Evolutionary conservation across 2,113 vertebrate species (phyloP).

Genomic region (Crotophaga sulcirostris): DNA sequence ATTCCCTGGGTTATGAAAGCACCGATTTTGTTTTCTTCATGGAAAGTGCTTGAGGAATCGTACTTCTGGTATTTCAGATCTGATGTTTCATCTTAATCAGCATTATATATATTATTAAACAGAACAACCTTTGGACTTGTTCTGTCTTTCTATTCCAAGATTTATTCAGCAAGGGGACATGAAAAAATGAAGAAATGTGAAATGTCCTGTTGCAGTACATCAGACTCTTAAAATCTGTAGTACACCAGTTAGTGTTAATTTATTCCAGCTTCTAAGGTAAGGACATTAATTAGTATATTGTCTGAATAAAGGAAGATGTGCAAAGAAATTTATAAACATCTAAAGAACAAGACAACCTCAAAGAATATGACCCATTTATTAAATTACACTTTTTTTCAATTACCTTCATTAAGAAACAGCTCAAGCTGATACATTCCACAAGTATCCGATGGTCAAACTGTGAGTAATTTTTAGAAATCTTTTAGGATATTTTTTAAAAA

Average conservation of each 20-base stretch:
- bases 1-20: not conserved
- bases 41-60: not conserved
- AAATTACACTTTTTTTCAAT: not conserved
- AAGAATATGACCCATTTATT: not conserved
- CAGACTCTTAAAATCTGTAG: not conserved
- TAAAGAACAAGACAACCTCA: not conserved
- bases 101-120: not conserved
- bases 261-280: not conserved
- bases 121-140: not conserved
- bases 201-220: not conserved
- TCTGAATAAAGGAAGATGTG: not conserved
- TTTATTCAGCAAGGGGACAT: not conserved
- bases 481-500: not conserved
- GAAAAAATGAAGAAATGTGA: not conserved
- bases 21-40: not conserved
- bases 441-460: not conserved
- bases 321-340: not conserved
- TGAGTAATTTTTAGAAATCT: not conserved
- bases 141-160: constrained; percentile 19
- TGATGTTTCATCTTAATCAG: constrained; percentile 37
- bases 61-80: not conserved
- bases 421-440: not conserved
- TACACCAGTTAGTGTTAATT: not conserved
- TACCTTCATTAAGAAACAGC: not conserved
- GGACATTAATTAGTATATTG: not conserved